These are phyloP conservation scores for Drosophila affinis DNA, from an alignment of 2,888 invertebrate species.

Conservation along the genomic window DNA sequence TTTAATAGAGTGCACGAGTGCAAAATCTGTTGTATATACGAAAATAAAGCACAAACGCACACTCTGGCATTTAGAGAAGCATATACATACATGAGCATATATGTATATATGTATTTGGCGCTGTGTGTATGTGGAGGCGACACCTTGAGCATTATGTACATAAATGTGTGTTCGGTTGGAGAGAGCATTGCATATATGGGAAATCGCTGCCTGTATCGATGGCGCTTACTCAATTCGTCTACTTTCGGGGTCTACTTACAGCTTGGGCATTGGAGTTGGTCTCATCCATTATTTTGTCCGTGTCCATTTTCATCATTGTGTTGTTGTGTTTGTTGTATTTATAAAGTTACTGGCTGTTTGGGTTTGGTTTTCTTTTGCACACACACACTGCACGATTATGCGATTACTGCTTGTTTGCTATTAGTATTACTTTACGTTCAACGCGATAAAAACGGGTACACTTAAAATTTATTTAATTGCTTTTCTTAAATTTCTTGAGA, in stretches of 20 bases:
- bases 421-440: not conserved
- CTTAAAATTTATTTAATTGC: not conserved
- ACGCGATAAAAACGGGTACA: constrained; percentile 12
- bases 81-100: constrained; percentile 3
- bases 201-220: constrained; percentile 1
- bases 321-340: constrained; percentile 59
- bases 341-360: constrained; percentile 54
- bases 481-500: constrained; percentile 28
- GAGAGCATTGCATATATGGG: constrained; percentile 5
- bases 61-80: constrained; percentile 7
- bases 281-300: constrained; percentile 95
- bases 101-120: constrained; percentile 24
- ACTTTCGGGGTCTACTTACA: constrained; percentile 79
- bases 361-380: constrained; percentile 38
- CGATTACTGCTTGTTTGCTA: constrained; percentile 15
- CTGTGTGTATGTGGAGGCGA: constrained; percentile 46
- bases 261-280: constrained; percentile 88
- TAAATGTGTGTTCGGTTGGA: constrained; percentile 10
- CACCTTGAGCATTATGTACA: constrained; percentile 62
- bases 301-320: constrained; percentile 93
- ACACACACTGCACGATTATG: constrained; percentile 37
- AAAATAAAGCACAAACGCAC: constrained; percentile 61
- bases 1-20: constrained; percentile 72
- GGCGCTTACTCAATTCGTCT: constrained; percentile 14
- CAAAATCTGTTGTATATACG: constrained; percentile 63